phyloP scores from a whole-genome alignment of 2,113 vertebrate species.

The Gopherus flavomarginatus region DNA sequence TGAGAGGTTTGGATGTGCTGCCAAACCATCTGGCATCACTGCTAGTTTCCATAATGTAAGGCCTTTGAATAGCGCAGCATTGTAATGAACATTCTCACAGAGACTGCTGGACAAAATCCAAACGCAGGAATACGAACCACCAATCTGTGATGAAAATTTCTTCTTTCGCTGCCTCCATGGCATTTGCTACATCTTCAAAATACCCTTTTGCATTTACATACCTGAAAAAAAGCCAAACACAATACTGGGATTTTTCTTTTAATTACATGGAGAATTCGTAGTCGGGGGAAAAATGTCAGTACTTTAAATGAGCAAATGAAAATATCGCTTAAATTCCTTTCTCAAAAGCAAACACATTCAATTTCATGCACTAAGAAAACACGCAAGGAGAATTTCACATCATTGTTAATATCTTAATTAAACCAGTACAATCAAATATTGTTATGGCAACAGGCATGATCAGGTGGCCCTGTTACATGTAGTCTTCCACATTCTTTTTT shows the following conservation, averaged over 20 bases:
- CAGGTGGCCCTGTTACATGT: not conserved
- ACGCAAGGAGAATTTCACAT: not conserved
- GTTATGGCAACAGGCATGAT: not conserved
- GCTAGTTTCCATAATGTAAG: constrained; percentile 50
- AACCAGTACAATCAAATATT: not conserved
- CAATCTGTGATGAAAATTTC: constrained; percentile 99
- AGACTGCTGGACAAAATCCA: constrained; percentile 12
- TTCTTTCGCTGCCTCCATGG: constrained; percentile 93
- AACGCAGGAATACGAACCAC: constrained; percentile 86
- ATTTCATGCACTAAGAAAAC: not conserved
- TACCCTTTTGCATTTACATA: constrained; percentile 95
- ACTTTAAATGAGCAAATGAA: not conserved
- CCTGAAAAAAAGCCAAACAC: constrained; percentile 79
- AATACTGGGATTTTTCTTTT: not conserved
- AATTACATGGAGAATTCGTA: not conserved
- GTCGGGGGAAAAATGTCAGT: accelerated
- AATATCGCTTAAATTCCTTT: not conserved
- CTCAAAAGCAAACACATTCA: not conserved
- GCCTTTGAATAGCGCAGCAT: constrained; percentile 13
- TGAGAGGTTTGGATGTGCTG: constrained; percentile 61
- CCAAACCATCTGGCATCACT: constrained; percentile 64
- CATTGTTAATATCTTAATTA: not conserved
- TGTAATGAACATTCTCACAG: not conserved
- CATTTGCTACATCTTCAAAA: constrained; percentile 94
- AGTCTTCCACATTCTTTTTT: not conserved